phyloP scores from a whole-genome alignment of 2,113 vertebrate species.

The Chaenogobius annularis region DNA sequence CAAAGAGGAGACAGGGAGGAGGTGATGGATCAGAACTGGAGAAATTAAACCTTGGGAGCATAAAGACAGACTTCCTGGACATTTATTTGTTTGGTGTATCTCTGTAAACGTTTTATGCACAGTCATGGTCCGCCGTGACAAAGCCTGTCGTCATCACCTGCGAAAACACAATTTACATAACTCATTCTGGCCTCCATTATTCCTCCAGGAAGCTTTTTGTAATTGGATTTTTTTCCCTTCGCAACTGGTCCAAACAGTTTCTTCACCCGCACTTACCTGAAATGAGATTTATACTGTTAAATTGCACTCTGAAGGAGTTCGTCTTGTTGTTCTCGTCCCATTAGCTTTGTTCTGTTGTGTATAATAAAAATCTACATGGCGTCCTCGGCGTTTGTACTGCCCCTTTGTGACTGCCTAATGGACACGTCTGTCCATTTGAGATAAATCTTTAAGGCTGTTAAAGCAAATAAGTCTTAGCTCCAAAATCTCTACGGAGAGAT shows the following conservation, averaged over 20 bases:
- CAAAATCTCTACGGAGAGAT: not conserved
- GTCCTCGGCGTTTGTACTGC: conserved; percentile 37
- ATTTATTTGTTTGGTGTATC: conserved; percentile 12
- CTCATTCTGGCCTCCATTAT: conserved; percentile 64
- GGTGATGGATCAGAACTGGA: conserved; percentile 59
- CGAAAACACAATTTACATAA: conserved; percentile 64
- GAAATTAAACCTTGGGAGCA: conserved; percentile 55
- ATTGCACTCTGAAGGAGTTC: conserved; percentile 56
- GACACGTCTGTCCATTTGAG: conserved; percentile 36
- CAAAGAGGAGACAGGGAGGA: conserved; percentile 56
- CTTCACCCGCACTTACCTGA: conserved; percentile 52
- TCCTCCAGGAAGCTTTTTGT: conserved; percentile 51
- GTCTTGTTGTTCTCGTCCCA: conserved; percentile 37
- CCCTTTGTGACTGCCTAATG: conserved; percentile 39
- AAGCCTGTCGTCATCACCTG: conserved; percentile 41
- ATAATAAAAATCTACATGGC: conserved; percentile 44
- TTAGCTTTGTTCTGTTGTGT: conserved; percentile 39
- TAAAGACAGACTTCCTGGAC: conserved; percentile 23
- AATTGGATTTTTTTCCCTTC: conserved; percentile 52
- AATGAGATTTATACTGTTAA: conserved; percentile 62
- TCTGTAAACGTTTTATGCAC: conserved; percentile 42
- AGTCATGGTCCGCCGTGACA: conserved; percentile 38
- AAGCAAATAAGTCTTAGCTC: conserved; percentile 27
- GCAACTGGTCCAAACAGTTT: conserved; percentile 51
- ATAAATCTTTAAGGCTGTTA: conserved; percentile 37